Conservation (phyloP, 2,113 vertebrate species). For the Galbula dea region DNA sequence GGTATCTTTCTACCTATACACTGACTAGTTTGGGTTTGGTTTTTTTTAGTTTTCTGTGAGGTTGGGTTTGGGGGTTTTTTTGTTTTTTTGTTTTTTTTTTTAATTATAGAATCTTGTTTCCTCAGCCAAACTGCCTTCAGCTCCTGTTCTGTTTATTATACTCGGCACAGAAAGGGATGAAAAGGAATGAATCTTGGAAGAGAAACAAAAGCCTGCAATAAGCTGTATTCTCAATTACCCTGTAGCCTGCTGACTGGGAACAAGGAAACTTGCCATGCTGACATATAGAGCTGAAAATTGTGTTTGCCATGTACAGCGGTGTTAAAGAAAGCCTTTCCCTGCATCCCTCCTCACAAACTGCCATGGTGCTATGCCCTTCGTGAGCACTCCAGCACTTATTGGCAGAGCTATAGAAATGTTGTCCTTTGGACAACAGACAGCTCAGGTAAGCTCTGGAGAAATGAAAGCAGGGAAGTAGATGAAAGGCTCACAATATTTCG, state of each 20-base stretch:
- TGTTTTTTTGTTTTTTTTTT: background rate
- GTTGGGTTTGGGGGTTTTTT: background rate
- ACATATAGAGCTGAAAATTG: conserved; percentile 25
- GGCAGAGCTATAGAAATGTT: conserved; percentile 13
- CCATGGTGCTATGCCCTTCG: background rate
- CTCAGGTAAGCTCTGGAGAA: conserved; percentile 31
- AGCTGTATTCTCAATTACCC: conserved; percentile 37
- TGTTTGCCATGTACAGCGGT: background rate
- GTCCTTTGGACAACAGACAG: conserved; percentile 8
- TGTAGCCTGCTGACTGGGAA: conserved; percentile 22
- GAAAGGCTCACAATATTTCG: conserved; percentile 18
- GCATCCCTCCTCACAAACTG: background rate
- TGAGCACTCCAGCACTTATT: background rate
- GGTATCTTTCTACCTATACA: background rate
- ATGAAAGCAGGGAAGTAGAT: conserved; percentile 21
- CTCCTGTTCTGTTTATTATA: conserved; percentile 42
- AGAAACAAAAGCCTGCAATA: conserved; percentile 53
- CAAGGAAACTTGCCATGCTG: conserved; percentile 13
- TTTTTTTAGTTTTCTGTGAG: background rate
- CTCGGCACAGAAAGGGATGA: conserved; percentile 15
- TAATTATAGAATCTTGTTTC: conserved; percentile 26
- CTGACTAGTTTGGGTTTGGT: background rate
- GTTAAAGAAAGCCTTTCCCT: background rate
- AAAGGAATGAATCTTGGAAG: conserved; percentile 23
- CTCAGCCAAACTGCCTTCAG: conserved; percentile 34